phyloP scores from a whole-genome alignment of 2,113 vertebrate genomes.

The Aspiorhynchus laticeps region DNA sequence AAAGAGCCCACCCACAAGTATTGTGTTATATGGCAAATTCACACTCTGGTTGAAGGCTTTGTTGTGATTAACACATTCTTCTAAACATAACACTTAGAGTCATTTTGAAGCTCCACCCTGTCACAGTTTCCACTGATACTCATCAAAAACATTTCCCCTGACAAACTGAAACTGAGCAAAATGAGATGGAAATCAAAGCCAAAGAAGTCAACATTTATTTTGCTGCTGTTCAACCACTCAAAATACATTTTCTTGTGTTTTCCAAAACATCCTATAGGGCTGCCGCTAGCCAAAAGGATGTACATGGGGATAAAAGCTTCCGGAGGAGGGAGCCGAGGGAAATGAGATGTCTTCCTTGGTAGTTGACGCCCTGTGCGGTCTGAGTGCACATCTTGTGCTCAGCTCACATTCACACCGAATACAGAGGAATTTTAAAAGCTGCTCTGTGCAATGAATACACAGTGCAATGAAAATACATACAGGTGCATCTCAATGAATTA shows the following conservation, averaged over 20 bases:
- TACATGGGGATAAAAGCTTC: too few species aligned
- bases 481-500: too few species aligned
- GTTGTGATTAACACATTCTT: background rate
- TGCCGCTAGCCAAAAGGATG: too few species aligned
- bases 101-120: background rate
- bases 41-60: background rate
- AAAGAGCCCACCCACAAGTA: background rate
- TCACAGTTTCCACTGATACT: background rate
- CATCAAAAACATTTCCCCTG: background rate
- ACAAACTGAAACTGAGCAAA: background rate
- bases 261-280: background rate
- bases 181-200: background rate
- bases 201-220: background rate
- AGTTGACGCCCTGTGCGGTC: too few species aligned
- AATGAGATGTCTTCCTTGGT: too few species aligned
- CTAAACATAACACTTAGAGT: background rate
- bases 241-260: background rate
- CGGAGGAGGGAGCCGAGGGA: too few species aligned
- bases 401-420: background rate
- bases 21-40: background rate
- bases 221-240: background rate
- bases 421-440: background rate
- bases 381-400: background rate
- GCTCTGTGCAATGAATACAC: background rate
- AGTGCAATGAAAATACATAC: background rate